phyloP scores from a whole-genome alignment of 2,888 invertebrate species.

The Mystacides longicornis region DNA sequence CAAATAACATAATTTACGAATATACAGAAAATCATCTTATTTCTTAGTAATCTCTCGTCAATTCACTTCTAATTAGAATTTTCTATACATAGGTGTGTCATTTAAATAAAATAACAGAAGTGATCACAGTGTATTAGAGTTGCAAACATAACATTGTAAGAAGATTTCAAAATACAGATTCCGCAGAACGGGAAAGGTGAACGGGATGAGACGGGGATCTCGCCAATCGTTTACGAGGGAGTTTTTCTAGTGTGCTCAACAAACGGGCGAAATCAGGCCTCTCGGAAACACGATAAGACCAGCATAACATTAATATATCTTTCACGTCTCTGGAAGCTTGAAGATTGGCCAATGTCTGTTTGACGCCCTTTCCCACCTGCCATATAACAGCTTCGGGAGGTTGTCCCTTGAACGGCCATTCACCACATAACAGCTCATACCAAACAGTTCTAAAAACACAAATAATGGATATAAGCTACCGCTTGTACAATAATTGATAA shows the following conservation, averaged over 20 bases:
- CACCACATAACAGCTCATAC: slow-evolving; percentile 95
- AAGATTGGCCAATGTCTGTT: slow-evolving; percentile 88
- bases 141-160: too few species aligned
- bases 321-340: slow-evolving; percentile 95
- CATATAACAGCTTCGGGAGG: slow-evolving; percentile 95
- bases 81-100: too few species aligned
- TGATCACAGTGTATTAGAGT: too few species aligned
- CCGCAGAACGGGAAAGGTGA: slow-evolving; percentile 91
- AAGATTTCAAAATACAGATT: slow-evolving; percentile 85
- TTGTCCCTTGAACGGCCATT: slow-evolving; percentile 92
- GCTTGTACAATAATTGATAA: too few species aligned
- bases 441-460: slow-evolving; percentile 78
- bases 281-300: slow-evolving; percentile 80
- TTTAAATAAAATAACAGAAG: too few species aligned
- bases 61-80: too few species aligned
- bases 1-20: too few species aligned
- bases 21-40: too few species aligned
- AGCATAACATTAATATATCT: slow-evolving; percentile 96
- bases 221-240: slow-evolving; percentile 92
- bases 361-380: slow-evolving; percentile 96
- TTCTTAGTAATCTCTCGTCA: too few species aligned
- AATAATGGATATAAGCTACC: too few species aligned
- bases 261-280: slow-evolving; percentile 88
- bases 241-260: slow-evolving; percentile 76
- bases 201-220: slow-evolving; percentile 98